Base-by-base conservation (phyloP, 2,797 vertebrate genomes). In the Tokudaia tokunoshimensis region DNA sequence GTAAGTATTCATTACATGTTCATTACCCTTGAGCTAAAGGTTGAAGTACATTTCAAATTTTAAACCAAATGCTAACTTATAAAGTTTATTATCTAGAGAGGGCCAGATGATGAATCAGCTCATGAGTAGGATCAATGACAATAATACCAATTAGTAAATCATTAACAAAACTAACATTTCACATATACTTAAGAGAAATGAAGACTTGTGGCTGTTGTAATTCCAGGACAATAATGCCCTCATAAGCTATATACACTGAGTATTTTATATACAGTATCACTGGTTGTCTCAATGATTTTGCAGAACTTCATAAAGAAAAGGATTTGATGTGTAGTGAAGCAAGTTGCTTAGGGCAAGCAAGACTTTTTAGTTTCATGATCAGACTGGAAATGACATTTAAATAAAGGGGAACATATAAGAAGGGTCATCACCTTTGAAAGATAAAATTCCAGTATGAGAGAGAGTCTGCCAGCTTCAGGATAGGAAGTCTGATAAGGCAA, bases 1-100 rank as follows among this genome's bases (percentile, higher is more conserved):
- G 2, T 26, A 87, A 74, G 7, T n/a, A 82, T 91, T 92, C 78
- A 76, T 17, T 75, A 24, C 75, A 74, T 85, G 15, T 44, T 61
- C 12, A 22, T 70, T 96, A 31, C 91, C 20, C 37, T 70, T 81
- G 50, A 72, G 76, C 19, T 59, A 41, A 70, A 86, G n/a, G 75
- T 47, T 81, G 65, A 89, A 95, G 86, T 67, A 50, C 34, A 78
- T 72, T 86, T 93, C 31, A 83, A 59, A 95, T 88, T 81, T 92
- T 93, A 89, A 89, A 92, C 0, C 34, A 55, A 0, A 72, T 82
- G 95, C 57, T 95, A n/a, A 3, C 1, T 82, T 75, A 67, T 59
- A 63, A 81, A 84, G 41, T 84, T 87, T 75, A 70, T 22, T 24
- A 52, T 34, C 31, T 65, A 89, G 37, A 6, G 12, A 92, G 81